Conservation (phyloP, 2,113 vertebrate species). For the Syngnathus typhle region DNA sequence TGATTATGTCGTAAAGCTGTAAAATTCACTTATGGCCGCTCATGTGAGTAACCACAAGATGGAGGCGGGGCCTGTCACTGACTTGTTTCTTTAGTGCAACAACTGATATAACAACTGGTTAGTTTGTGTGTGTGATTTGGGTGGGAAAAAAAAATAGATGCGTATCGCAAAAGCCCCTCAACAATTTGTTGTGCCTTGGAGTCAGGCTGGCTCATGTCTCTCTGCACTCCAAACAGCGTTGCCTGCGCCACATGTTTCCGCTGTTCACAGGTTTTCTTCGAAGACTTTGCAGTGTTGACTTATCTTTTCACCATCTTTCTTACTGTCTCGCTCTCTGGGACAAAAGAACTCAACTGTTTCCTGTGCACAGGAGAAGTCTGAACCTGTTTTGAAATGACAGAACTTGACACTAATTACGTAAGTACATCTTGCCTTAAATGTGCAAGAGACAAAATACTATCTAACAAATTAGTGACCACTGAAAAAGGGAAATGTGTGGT, state of each 20-base stretch:
- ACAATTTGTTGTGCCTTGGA: slow-evolving; percentile 37
- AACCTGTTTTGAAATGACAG: background rate
- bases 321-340: background rate
- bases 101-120: background rate
- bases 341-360: background rate
- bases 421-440: no score
- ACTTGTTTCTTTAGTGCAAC: background rate
- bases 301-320: slow-evolving; percentile 48
- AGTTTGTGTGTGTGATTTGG: background rate
- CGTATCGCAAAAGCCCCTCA: background rate
- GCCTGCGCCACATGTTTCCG: slow-evolving; percentile 49
- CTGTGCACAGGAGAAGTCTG: no score
- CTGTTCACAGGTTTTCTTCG: slow-evolving; percentile 60
- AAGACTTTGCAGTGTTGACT: slow-evolving; percentile 40
- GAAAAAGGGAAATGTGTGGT: no score
- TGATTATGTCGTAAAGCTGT: background rate
- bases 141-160: background rate
- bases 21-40: slow-evolving; percentile 1
- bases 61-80: background rate
- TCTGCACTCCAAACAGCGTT: slow-evolving; percentile 50
- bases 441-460: no score
- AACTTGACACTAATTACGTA: background rate
- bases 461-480: no score
- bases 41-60: background rate
- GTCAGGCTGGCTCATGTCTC: slow-evolving; percentile 58